Conservation (phyloP, 1,140 invertebrate species). For the Drosophila murphyi region DNA sequence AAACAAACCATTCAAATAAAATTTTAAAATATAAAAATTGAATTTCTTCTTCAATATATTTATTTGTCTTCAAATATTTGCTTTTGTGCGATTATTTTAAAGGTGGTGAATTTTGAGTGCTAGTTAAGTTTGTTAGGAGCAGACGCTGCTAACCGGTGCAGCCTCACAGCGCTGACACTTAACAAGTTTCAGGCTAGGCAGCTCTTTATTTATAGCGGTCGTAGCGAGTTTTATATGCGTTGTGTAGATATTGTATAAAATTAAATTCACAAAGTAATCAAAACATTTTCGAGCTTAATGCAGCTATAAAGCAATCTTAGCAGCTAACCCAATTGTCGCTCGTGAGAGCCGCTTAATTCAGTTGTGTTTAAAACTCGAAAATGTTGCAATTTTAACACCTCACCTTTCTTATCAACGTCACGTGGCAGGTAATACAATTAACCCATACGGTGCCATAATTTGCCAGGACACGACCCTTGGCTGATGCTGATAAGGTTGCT, state of each 20-base stretch:
- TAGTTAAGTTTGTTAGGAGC: no score
- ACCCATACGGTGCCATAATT: slow-evolving; percentile 42
- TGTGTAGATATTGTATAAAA: neutral
- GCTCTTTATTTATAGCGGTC: neutral
- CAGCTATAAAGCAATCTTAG: slow-evolving; percentile 8
- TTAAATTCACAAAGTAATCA: slow-evolving; percentile 4
- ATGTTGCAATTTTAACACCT: slow-evolving; percentile 23
- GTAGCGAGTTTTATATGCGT: neutral
- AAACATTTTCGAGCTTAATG: neutral
- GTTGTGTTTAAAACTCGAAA: slow-evolving; percentile 27
- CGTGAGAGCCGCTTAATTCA: slow-evolving; percentile 14
- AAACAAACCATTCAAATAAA: neutral
- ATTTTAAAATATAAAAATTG: no score
- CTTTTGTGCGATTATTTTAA: no score
- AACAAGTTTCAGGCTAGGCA: neutral
- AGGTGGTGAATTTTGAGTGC: no score
- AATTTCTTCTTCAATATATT: no score
- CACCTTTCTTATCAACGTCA: slow-evolving; percentile 32
- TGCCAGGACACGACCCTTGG: slow-evolving; percentile 34
- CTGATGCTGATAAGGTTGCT: slow-evolving; percentile 25
- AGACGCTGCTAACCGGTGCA: no score
- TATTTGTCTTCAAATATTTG: no score
- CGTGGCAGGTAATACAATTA: slow-evolving; percentile 46
- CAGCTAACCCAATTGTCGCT: slow-evolving; percentile 25
- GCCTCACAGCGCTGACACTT: neutral